Evolutionary conservation across 2,888 invertebrate species (phyloP).

Genomic region (Agriotes lineatus): DNA sequence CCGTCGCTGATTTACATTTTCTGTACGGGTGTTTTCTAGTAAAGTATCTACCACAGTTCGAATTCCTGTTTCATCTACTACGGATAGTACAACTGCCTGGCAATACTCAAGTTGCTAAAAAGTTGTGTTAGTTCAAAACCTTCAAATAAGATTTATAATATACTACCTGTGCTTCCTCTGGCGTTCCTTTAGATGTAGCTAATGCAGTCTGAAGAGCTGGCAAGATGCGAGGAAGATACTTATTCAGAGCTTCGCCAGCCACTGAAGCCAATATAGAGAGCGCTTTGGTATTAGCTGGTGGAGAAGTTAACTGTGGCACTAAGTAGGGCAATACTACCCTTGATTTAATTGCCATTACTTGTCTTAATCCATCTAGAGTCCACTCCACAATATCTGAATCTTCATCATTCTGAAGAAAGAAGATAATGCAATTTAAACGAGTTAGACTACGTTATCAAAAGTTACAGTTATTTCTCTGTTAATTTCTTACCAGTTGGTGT

Average conservation of each 20-base stretch:
- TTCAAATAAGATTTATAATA: too few species aligned
- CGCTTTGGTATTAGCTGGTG: slow-evolving; percentile 93
- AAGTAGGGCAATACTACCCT: slow-evolving; percentile 95
- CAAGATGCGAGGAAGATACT: slow-evolving; percentile 91
- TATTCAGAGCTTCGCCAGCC: slow-evolving; percentile 92
- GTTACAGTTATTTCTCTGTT: background rate
- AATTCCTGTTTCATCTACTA: slow-evolving; percentile 89
- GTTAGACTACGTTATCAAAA: too few species aligned
- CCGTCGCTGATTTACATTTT: slow-evolving; percentile 75
- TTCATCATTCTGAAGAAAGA: slow-evolving; percentile 73
- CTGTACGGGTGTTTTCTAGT: slow-evolving; percentile 79
- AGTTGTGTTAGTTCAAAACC: background rate
- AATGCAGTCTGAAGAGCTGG: slow-evolving; percentile 88
- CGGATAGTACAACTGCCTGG: slow-evolving; percentile 91
- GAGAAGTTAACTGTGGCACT: slow-evolving; percentile 91
- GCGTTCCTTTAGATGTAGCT: slow-evolving; percentile 75
- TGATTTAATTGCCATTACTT: slow-evolving; percentile 97
- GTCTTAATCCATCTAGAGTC: slow-evolving; percentile 94
- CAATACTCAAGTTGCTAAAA: slow-evolving; percentile 88
- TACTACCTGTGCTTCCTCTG: slow-evolving; percentile 69
- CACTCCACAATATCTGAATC: slow-evolving; percentile 87
- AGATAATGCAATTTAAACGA: background rate
- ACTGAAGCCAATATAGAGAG: slow-evolving; percentile 94
- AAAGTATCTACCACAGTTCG: slow-evolving; percentile 89
- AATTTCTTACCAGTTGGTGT: slow-evolving; percentile 73